Conservation (phyloP, 1,140 invertebrate species). For the Cephus cinctus region DNA sequence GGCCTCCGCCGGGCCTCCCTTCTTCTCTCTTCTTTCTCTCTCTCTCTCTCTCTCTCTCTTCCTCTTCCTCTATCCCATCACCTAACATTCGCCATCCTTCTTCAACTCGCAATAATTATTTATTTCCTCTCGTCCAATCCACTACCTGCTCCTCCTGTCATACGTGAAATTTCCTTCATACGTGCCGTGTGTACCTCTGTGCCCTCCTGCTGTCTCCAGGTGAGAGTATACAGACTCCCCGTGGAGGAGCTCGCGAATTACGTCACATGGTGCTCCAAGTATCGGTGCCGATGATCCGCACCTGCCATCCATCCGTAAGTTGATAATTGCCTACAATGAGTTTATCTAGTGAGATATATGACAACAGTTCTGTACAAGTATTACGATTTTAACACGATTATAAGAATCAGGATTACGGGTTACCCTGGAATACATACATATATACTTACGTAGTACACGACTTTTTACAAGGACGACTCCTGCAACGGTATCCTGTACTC, state of each 20-base stretch:
- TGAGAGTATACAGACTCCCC: too few relatives aligned
- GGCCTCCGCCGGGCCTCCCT: conserved; percentile 24
- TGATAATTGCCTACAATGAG: too few relatives aligned
- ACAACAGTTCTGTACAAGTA: too few relatives aligned
- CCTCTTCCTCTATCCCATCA: not conserved
- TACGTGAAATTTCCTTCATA: not conserved
- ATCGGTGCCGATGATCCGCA: not conserved
- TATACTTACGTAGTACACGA: too few relatives aligned
- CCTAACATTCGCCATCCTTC: not conserved
- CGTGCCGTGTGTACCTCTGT: not conserved
- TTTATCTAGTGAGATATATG: too few relatives aligned
- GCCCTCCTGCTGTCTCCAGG: too few relatives aligned
- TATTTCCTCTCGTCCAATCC: not conserved
- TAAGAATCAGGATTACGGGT: too few relatives aligned
- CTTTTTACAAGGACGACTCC: too few relatives aligned
- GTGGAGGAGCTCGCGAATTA: conserved; percentile 4
- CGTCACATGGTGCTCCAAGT: conserved; percentile 1
- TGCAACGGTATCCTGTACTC: too few relatives aligned
- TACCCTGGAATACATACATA: too few relatives aligned
- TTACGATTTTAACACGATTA: too few relatives aligned
- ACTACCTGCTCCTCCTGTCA: not conserved
- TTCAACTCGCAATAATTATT: not conserved
- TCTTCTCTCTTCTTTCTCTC: not conserved
- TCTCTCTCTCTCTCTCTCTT: not conserved
- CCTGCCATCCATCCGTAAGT: conserved; percentile 1